Base-by-base conservation (phyloP, 1,140 invertebrate genomes). In the Prorops nasuta region DNA sequence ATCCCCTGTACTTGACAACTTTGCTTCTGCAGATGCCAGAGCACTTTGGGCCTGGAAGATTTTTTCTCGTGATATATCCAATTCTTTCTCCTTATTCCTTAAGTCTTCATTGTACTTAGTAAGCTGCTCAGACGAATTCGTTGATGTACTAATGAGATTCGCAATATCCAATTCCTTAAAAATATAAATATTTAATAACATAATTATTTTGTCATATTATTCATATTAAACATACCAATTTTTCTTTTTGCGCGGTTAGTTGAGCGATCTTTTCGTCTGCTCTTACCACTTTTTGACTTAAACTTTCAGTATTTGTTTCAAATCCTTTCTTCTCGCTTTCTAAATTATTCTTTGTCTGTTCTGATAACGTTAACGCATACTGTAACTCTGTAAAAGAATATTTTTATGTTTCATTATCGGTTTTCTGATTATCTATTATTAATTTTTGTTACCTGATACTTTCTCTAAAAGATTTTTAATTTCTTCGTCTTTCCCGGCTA, bases 31-130 rank as follows among this genome's bases (percentile, higher is more conserved):
- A 40, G 38, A 53, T 44, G 67, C 67, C 17, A 81, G 18, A 8
- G 70, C 60, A 56, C 71, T 71, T 66, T 80, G 71, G 38, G 79
- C 54, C 50, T 80, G 74, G 14, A 68, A 67, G 21, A 78, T 66
- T 63, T 80, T 80, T 44, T 81, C 72, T 47, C 73, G 75, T 42
- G 71, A 53, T 56, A 72, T 60, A 36, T 78, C 68, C 4, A 84
- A 56, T 54, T 83, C 81, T 48, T 76, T 71, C 28, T 80, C 64
- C 57, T 76, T 74, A 24, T 68, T 71, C 47, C 78, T 69, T 32
- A 80, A 71, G 37, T 83, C 77, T 40, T 71, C 67, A 37, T 80
- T 76, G 55, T 80, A 73, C 51, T 65, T 79, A 51, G 77, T 68
- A 36, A 86, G 63, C 38, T 79, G 74, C 14, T 73, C 64, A 2